phyloP scores from a whole-genome alignment of 2,113 vertebrate species.

The Psittacula cyanocephala region DNA sequence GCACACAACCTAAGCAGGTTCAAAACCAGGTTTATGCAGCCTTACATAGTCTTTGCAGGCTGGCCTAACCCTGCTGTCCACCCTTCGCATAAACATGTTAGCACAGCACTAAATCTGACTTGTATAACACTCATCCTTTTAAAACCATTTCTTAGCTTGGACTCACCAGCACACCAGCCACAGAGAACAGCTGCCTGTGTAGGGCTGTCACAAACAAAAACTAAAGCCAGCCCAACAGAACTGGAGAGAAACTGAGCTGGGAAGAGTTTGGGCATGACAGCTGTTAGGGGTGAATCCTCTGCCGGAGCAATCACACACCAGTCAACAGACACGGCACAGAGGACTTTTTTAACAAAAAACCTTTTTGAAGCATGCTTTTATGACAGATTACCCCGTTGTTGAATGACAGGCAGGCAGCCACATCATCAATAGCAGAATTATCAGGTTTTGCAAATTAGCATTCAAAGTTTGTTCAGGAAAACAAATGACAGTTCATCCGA shows the following conservation, averaged over 20 bases:
- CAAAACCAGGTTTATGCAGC: not conserved
- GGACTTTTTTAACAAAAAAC: fast-evolving
- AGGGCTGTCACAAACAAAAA: not conserved
- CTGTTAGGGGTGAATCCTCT: not conserved
- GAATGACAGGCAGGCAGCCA: not conserved
- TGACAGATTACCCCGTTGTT: not conserved
- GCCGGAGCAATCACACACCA: not conserved
- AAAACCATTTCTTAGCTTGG: not conserved
- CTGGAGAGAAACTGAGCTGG: not conserved
- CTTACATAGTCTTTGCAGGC: not conserved
- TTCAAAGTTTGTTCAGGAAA: fast-evolving
- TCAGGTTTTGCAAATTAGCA: fast-evolving
- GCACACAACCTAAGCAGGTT: not conserved
- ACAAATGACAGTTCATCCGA: not conserved
- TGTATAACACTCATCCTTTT: not conserved
- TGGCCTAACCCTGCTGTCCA: not conserved
- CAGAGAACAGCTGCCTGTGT: no score
- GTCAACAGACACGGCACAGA: not conserved
- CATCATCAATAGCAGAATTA: not conserved
- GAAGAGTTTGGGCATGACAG: not conserved
- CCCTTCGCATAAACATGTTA: fast-evolving
- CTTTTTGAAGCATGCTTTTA: not conserved
- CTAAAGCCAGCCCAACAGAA: not conserved
- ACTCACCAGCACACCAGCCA: not conserved
- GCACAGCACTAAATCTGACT: not conserved